Evolutionary conservation across 2,113 vertebrate species (phyloP), one percentile per base, ranked within the genome.

Genomic region (Nothobranchius furzeri): DNA sequence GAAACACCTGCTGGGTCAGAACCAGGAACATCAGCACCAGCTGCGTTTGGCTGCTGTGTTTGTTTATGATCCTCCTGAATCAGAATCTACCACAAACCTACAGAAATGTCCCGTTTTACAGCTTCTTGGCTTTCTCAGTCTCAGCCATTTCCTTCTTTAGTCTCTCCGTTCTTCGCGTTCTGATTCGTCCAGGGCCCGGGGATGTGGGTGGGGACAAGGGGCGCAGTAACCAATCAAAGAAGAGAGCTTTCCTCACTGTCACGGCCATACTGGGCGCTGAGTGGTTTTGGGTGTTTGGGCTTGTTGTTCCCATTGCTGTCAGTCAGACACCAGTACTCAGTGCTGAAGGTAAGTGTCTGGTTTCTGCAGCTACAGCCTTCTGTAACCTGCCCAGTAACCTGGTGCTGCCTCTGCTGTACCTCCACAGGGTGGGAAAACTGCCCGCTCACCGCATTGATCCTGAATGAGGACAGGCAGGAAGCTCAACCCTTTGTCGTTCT

Each of bases 161-260:
- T 25, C 0, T 84, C 54, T 74, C 72, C 0, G 60, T 83, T 50
- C 54, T 83, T 13, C 37, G 42, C 0, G 53, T 37, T 35, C 61
- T 84, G 5, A 69, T 48, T 13, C 61, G 15, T 2, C 76, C 70
- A 36, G 68, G 79, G 2, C 85, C 76, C 2, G 74, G 76, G 25
- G 37, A 73, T 6, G 54, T 15, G 48, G 68, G 54, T 0, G 48
- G 55, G 17, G 58, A 59, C 20, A 14, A 0, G 1, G 61, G 58
- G 0, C 6, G 37, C 4, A 7, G 6, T 40, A 17, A 70, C 68
- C 2, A 75, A 20, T 70, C 62, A 25, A 87, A 84, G 56, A 14
- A 46, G 37, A 75, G 55, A 24, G 73, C 71, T 36, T 80, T 75
- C 49, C 0, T 50, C 48, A 73, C 58, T 10, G 57, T 84, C 9